A percentile compares a stretch with the other conserved stretches of the same genome.
Conservation (phyloP, 2,797 vertebrate species). For the Syndactyla subalaris region DNA sequence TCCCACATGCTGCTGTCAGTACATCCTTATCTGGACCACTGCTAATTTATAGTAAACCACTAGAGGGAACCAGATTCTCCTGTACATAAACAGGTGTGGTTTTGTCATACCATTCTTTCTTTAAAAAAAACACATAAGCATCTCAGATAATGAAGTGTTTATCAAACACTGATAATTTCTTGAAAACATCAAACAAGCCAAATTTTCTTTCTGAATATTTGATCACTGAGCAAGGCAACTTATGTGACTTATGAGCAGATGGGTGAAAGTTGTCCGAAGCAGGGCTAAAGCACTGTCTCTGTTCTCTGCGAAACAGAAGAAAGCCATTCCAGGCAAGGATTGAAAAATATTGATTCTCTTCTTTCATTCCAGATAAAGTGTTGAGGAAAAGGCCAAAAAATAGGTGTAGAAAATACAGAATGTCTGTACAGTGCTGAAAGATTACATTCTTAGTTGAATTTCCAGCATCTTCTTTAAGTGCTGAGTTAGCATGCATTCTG, state of each 20-base stretch:
- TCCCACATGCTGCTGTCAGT: not conserved
- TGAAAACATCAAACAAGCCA: not conserved
- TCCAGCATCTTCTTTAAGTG: not conserved
- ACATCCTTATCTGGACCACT: constrained; percentile 29
- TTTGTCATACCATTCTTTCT: not conserved
- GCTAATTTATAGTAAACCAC: constrained; percentile 58
- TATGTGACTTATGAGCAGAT: not conserved
- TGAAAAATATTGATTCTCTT: not conserved
- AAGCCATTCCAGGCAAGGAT: not conserved
- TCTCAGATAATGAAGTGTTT: not conserved
- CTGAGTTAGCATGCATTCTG: not conserved
- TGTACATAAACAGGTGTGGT: constrained; percentile 51
- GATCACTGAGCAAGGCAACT: not conserved
- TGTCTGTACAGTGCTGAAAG: not conserved
- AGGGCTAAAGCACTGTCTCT: not conserved
- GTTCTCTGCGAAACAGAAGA: not conserved
- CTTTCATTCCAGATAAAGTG: not conserved
- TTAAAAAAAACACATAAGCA: not conserved
- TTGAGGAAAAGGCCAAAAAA: not conserved
- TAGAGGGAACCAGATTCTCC: constrained; percentile 72
- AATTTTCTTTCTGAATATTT: not conserved
- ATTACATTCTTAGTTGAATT: not conserved
- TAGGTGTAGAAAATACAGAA: not conserved
- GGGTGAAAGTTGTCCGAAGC: not conserved
- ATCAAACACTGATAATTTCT: not conserved